Evolutionary conservation across 1,140 invertebrate genomes (phyloP).

Genomic region (Asobara japonica): DNA sequence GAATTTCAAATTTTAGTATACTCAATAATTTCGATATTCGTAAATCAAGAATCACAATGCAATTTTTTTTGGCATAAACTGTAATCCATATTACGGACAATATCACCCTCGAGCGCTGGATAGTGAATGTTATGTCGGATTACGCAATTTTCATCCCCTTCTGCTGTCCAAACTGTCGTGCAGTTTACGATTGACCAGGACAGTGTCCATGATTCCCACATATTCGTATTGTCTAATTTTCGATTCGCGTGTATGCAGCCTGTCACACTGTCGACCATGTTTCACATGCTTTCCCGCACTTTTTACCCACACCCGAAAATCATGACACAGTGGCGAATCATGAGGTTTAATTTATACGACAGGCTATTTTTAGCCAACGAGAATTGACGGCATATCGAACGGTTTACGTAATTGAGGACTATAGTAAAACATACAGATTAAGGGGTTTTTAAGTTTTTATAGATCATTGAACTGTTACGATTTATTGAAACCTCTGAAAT

Average conservation of each 20-base stretch:
- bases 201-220: neutral
- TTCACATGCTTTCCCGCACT: neutral
- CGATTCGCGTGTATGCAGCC: neutral
- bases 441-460: too few species aligned
- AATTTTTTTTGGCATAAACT: too few species aligned
- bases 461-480: too few species aligned
- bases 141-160: neutral
- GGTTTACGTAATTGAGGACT: neutral
- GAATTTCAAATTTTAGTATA: too few species aligned
- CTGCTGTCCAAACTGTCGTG: constrained; percentile 10
- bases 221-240: constrained; percentile 21
- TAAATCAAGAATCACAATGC: too few species aligned
- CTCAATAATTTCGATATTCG: too few species aligned
- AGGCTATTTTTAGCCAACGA: neutral
- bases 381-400: neutral
- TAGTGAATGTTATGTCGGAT: neutral
- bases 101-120: neutral
- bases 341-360: neutral
- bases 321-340: neutral
- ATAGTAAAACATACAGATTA: too few species aligned
- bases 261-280: constrained; percentile 1
- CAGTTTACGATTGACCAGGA: constrained; percentile 1
- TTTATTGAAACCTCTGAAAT: too few species aligned
- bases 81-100: neutral
- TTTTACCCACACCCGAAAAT: neutral